A percentile compares a stretch with the other conserved stretches of the same genome.
Conservation (phyloP, 2,888 invertebrate species). For the Sarcophaga carnaria region DNA sequence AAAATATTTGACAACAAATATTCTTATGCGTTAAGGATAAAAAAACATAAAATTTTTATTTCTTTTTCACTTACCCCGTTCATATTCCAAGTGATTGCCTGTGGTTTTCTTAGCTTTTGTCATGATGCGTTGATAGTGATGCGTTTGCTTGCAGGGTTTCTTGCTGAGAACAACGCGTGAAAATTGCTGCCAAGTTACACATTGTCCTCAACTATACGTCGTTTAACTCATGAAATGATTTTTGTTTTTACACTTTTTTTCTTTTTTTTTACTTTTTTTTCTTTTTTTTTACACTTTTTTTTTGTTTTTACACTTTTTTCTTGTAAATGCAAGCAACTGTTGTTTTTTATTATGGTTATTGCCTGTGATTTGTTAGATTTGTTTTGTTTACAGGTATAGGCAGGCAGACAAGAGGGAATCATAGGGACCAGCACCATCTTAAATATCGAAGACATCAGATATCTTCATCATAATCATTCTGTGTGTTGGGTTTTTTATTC, state of each 20-base stretch:
- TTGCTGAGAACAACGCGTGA: slow-evolving; percentile 73
- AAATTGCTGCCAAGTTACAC: slow-evolving; percentile 72
- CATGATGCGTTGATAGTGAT: slow-evolving; percentile 1
- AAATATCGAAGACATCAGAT: slow-evolving; percentile 44
- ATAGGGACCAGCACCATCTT: neutral
- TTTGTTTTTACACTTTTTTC: slow-evolving; percentile 27
- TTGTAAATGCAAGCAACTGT: slow-evolving; percentile 22
- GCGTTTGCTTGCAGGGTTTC: slow-evolving; percentile 71
- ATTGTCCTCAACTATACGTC: neutral
- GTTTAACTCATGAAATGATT: neutral
- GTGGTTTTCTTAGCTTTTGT: slow-evolving; percentile 47
- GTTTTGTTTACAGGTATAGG: neutral
- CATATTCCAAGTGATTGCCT: slow-evolving; percentile 14
- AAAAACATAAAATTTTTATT: neutral
- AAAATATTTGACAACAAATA: no score
- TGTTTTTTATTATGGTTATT: neutral
- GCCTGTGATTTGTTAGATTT: slow-evolving; percentile 20
- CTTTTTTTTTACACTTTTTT: no score
- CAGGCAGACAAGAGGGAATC: neutral
- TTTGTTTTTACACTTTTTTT: slow-evolving; percentile 38
- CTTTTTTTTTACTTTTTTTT: no score
- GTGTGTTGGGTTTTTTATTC: neutral
- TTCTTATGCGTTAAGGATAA: neutral
- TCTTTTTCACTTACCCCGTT: neutral
- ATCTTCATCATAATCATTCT: slow-evolving; percentile 57